Evolutionary conservation across 1,140 invertebrate genomes (phyloP).

Genomic region (Atta cephalotes): DNA sequence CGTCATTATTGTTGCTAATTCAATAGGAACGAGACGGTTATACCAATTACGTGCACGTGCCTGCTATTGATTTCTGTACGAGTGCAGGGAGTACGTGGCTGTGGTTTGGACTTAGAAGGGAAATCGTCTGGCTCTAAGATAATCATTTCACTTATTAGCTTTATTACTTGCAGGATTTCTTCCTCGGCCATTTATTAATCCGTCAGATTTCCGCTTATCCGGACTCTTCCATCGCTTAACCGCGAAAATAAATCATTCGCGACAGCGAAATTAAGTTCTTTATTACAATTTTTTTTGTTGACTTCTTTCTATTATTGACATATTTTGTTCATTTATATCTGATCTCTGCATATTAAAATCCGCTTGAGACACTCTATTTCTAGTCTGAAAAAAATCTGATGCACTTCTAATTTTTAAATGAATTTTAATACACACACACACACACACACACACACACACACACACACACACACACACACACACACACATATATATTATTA

Average conservation of each 20-base stretch:
- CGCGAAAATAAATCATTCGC: slow-evolving; percentile 46
- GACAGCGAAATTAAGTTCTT: slow-evolving; percentile 30
- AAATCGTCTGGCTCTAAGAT: slow-evolving; percentile 24
- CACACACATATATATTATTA: too few relatives aligned
- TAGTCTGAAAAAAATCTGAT: background rate
- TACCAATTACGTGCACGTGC: slow-evolving; percentile 57
- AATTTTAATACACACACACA: too few relatives aligned
- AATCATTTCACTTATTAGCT: slow-evolving; percentile 45
- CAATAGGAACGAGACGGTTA: slow-evolving; percentile 54
- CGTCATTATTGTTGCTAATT: slow-evolving; percentile 61
- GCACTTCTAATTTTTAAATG: background rate
- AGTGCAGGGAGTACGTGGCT: slow-evolving; percentile 21
- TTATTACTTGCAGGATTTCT: slow-evolving; percentile 35
- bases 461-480: too few relatives aligned
- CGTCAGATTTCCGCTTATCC: background rate
- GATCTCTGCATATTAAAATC: background rate
- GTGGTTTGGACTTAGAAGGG: slow-evolving; percentile 18
- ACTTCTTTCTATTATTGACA: slow-evolving; percentile 4
- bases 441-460: too few relatives aligned
- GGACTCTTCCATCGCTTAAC: background rate
- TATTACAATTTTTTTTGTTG: slow-evolving; percentile 37
- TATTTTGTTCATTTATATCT: background rate
- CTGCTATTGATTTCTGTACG: slow-evolving; percentile 62
- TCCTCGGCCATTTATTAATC: slow-evolving; percentile 43
- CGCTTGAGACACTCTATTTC: background rate